Evolutionary conservation across 2,888 invertebrate species (phyloP), one percentile per base, ranked within the genome.

Genomic region (Isoperla grammatica): DNA sequence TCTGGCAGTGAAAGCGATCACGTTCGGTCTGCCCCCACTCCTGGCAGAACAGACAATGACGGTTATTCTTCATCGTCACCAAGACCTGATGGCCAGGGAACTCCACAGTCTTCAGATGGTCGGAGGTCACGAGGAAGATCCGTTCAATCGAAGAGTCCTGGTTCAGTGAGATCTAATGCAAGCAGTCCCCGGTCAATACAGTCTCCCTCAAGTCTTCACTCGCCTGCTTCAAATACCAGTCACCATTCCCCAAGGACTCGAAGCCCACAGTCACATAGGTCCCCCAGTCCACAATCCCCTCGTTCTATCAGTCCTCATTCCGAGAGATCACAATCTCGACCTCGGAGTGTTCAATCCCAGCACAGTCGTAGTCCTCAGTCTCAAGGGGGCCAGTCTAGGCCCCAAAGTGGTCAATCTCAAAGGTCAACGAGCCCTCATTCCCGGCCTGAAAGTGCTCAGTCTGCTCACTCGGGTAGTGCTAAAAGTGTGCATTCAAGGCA

Each of bases 281-380:
- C 62, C 29, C 55, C 48, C 6, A 63, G 59, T 67, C 65, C 50
- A 57, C 58, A 54, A 17, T 56, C 62, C 9, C 29, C 19, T 5
- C 68, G 64, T 45, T 65, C 59, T 6, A 62, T 20, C 12, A 69
- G 68, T 15, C 67, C 59, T 19, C 65, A 64, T 50, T 71, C 69
- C 2, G 56, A 60, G 11, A 66, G 65, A 45, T 69, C 69, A 2
- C 63, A 58, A 45, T 71, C 75, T 0, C 68, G 70, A 42, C 62
- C 62, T 12, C 57, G 48, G 40, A 64, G 62, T 13, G 59, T 63
- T 43, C 73, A 75, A 0, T 74, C 75, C 63, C 77, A 75, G 13
- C 64, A 67, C 0, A 62, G 58, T 22, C 61, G 63, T 39, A 56
- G 46, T 45, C 61, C 59, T 37, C 57, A 56, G 11, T 65, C 65